Evolutionary conservation across 2,797 vertebrate genomes (phyloP).

Genomic region (Vireo griseus): DNA sequence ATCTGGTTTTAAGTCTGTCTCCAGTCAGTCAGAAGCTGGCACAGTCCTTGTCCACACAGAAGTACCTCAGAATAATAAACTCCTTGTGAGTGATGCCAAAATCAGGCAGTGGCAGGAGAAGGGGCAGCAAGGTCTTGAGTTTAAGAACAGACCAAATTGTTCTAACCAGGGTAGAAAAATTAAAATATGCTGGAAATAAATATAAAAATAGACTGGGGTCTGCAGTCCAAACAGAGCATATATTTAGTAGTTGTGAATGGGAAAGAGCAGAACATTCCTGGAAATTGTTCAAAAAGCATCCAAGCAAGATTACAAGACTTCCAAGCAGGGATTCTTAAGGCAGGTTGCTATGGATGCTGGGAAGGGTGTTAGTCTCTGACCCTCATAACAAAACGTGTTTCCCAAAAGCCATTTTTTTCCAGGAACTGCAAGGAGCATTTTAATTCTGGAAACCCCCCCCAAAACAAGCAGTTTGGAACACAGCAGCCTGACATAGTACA

Average conservation of each 20-base stretch:
- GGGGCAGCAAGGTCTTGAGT: not conserved
- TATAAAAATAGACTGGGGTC: slow-evolving; percentile 41
- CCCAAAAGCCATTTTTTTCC: not conserved
- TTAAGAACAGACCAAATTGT: slow-evolving; percentile 32
- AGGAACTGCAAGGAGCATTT: not conserved
- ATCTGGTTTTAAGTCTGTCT: not conserved
- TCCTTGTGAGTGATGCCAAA: not conserved
- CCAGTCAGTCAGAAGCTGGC: not conserved
- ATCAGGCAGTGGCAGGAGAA: not conserved
- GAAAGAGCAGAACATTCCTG: slow-evolving; percentile 48
- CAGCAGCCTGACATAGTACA: not conserved
- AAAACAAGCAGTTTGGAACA: not conserved
- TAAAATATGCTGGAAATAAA: slow-evolving; percentile 22
- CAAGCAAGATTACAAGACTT: slow-evolving; percentile 16
- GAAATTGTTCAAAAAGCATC: slow-evolving; percentile 29
- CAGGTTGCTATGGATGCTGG: slow-evolving; percentile 30
- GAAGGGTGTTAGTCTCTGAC: not conserved
- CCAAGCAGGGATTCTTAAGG: not conserved
- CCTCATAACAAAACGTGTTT: not conserved
- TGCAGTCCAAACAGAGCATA: slow-evolving; percentile 21
- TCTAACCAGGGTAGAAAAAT: not conserved
- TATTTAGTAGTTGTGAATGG: slow-evolving; percentile 57
- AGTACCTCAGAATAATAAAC: not conserved
- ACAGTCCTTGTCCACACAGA: not conserved
- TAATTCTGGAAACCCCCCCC: not conserved